Evolutionary conservation across 2,888 invertebrate species (phyloP).

Genomic region (Antitype chi): DNA sequence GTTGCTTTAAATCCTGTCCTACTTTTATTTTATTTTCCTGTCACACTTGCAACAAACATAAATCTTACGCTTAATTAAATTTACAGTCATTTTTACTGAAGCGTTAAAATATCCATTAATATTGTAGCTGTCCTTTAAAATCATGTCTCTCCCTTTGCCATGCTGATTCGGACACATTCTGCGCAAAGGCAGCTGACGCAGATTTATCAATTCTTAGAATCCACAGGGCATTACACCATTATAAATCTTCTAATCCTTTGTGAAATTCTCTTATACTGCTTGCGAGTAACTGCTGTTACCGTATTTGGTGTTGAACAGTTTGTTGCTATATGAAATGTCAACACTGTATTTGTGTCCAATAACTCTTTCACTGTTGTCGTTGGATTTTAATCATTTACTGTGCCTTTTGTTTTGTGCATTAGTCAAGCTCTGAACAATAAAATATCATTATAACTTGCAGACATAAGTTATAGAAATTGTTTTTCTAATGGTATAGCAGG

Average conservation of each 20-base stretch:
- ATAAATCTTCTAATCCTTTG: constrained; percentile 59
- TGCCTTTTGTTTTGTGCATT: not conserved
- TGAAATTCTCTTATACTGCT: constrained; percentile 52
- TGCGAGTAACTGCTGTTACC: constrained; percentile 35
- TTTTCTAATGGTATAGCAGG: too few relatives aligned
- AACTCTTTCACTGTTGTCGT: constrained; percentile 7
- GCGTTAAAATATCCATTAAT: constrained; percentile 60
- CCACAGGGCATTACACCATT: constrained; percentile 41
- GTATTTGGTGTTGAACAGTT: constrained; percentile 50
- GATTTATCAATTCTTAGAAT: constrained; percentile 69
- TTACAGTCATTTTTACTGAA: constrained; percentile 46
- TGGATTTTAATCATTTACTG: not conserved
- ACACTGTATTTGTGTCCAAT: constrained; percentile 6
- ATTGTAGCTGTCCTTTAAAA: constrained; percentile 37
- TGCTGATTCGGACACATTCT: constrained; percentile 60
- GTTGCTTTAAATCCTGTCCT: constrained; percentile 23
- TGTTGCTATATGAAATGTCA: constrained; percentile 47
- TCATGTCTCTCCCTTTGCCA: constrained; percentile 48
- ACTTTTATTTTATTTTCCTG: constrained; percentile 43
- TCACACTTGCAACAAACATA: constrained; percentile 47
- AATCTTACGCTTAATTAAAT: constrained; percentile 60
- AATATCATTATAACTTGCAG: not conserved
- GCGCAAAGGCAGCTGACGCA: constrained; percentile 69
- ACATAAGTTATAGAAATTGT: too few relatives aligned
- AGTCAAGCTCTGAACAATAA: not conserved